Evolutionary conservation across 2,113 vertebrate species (phyloP).

Genomic region (Trichomycterus rosablanca): DNA sequence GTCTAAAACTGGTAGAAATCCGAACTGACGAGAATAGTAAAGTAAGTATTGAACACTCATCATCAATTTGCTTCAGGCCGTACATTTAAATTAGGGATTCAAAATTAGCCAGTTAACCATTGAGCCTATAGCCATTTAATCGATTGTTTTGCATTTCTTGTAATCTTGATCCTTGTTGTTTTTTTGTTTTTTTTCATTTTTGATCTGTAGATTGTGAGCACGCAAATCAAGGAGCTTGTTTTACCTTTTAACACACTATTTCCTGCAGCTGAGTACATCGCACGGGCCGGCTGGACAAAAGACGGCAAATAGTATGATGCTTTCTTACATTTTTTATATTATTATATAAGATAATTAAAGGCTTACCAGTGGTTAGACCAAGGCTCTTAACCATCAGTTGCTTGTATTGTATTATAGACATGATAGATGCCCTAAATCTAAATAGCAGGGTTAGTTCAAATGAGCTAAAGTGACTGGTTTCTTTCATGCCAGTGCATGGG

Average conservation of each 20-base stretch:
- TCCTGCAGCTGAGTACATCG: slow-evolving; percentile 87
- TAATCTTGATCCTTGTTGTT: too few relatives aligned
- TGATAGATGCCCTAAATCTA: too few relatives aligned
- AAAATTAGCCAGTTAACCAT: too few relatives aligned
- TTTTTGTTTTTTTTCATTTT: not conserved
- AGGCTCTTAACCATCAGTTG: too few relatives aligned
- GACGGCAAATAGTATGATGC: slow-evolving; percentile 86
- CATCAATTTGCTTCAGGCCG: too few relatives aligned
- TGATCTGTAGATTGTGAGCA: slow-evolving; percentile 71
- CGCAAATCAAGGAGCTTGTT: slow-evolving; percentile 85
- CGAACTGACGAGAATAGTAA: slow-evolving; percentile 81
- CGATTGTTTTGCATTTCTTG: too few relatives aligned
- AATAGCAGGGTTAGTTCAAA: too few relatives aligned
- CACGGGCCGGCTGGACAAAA: slow-evolving; percentile 89
- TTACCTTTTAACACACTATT: slow-evolving; percentile 81
- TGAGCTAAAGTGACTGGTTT: not conserved
- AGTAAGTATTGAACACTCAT: slow-evolving; percentile 60
- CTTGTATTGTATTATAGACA: too few relatives aligned
- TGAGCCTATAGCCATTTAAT: too few relatives aligned
- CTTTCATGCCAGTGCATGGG: slow-evolving; percentile 79
- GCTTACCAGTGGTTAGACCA: too few relatives aligned
- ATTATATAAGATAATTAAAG: too few relatives aligned
- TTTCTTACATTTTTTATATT: not conserved
- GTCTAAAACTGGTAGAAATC: slow-evolving; percentile 87
- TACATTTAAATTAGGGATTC: too few relatives aligned